Evolutionary conservation across 2,888 invertebrate genomes (phyloP).

Genomic region (Meiosimyza decipiens): DNA sequence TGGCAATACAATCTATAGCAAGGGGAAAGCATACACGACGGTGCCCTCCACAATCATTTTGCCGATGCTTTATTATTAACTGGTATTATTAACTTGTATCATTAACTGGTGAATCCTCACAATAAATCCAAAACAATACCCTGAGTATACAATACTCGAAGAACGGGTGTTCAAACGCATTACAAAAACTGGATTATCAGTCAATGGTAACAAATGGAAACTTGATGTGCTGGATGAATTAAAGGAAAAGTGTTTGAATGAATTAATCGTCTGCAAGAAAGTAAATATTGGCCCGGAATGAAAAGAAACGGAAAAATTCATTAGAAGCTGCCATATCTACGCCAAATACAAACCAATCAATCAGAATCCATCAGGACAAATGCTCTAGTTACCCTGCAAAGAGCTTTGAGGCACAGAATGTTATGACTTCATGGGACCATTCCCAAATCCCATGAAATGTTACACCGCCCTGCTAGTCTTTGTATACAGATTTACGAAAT

Average conservation of each 20-base stretch:
- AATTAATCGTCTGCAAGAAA: neutral
- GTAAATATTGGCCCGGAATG: slow-evolving; percentile 3
- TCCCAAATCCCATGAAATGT: neutral
- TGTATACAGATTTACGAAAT: too few relatives aligned
- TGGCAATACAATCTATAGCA: too few relatives aligned
- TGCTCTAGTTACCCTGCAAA: neutral
- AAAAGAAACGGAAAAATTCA: neutral
- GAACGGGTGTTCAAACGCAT: neutral
- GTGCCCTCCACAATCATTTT: too few relatives aligned
- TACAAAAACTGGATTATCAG: neutral
- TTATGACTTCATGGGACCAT: slow-evolving; percentile 1
- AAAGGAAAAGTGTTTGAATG: neutral
- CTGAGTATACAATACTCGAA: neutral
- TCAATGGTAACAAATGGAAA: neutral
- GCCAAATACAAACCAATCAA: neutral
- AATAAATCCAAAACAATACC: neutral
- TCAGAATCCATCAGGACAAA: neutral
- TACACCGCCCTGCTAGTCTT: too few relatives aligned
- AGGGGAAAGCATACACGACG: too few relatives aligned
- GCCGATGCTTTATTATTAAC: too few relatives aligned
- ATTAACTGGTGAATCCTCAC: too few relatives aligned
- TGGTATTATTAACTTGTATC: too few relatives aligned
- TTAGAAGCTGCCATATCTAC: neutral
- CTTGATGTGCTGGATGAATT: neutral
- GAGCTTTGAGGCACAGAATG: neutral